Percentiles rank a stretch among this genome's conserved stretches.
Evolutionary conservation across 2,888 invertebrate genomes (phyloP).

Genomic region (Metacarcinus magister): DNA sequence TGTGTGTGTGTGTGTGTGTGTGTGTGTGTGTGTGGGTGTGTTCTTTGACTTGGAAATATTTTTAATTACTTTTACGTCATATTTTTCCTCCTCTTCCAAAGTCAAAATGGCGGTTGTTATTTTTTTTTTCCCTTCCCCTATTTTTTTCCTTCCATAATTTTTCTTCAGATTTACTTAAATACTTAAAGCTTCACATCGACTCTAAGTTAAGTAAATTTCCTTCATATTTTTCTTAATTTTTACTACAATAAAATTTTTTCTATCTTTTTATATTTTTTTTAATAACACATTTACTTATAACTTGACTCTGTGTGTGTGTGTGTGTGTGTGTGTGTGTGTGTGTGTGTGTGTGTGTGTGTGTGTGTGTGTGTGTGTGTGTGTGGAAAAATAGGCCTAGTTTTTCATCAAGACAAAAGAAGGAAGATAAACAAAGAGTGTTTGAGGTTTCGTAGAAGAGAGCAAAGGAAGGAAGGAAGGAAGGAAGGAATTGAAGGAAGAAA

Average conservation of each 20-base stretch:
- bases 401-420: background rate
- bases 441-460: background rate
- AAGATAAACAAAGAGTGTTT: background rate
- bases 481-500: background rate
- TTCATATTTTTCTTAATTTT: background rate
- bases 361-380: background rate
- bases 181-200: too few species aligned
- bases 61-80: background rate
- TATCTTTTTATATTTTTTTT: background rate
- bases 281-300: background rate
- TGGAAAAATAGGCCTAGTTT: background rate
- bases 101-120: background rate
- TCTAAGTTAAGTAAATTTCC: background rate
- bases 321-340: background rate
- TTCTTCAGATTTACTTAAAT: background rate
- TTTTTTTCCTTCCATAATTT: background rate
- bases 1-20: constrained; percentile 7
- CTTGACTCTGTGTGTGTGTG: background rate
- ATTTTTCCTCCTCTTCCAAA: background rate
- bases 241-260: background rate
- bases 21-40: too few species aligned
- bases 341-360: background rate
- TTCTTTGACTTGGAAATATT: background rate
- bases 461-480: background rate
- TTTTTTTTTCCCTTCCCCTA: background rate